These are phyloP conservation scores for Cephus pulcher DNA, from an alignment of 2,888 invertebrate species.

Conservation along the genomic window DNA sequence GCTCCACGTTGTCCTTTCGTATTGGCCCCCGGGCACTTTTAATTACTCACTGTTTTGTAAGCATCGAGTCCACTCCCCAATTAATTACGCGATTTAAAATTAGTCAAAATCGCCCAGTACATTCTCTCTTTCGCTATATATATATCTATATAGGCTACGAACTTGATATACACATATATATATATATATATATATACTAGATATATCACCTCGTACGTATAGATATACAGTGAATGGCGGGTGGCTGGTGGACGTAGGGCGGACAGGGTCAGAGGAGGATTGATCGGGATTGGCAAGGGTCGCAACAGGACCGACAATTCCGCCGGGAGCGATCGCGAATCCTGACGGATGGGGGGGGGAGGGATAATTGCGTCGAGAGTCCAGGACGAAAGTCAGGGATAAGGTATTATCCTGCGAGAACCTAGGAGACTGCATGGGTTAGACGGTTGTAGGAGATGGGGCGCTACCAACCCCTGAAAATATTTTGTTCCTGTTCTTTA, in stretches of 20 bases:
- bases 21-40: constrained; percentile 26
- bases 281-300: not conserved
- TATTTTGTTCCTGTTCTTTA: not conserved
- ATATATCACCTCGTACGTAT: not conserved
- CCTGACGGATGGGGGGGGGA: not conserved
- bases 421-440: not conserved
- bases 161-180: too few species aligned
- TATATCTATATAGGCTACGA: too few species aligned
- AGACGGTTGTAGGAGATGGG: not conserved
- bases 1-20: constrained; percentile 13
- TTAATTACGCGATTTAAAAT: constrained; percentile 33
- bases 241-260: not conserved
- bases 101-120: constrained; percentile 15
- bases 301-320: not conserved
- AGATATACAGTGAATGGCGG: not conserved
- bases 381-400: not conserved
- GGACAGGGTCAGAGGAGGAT: not conserved
- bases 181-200: not conserved
- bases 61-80: constrained; percentile 26
- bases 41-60: constrained; percentile 24
- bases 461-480: not conserved
- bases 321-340: not conserved
- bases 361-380: not conserved
- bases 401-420: not conserved
- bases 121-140: constrained; percentile 3